Base-by-base conservation (phyloP, 2,888 invertebrate genomes). In the Cephus runcator region DNA sequence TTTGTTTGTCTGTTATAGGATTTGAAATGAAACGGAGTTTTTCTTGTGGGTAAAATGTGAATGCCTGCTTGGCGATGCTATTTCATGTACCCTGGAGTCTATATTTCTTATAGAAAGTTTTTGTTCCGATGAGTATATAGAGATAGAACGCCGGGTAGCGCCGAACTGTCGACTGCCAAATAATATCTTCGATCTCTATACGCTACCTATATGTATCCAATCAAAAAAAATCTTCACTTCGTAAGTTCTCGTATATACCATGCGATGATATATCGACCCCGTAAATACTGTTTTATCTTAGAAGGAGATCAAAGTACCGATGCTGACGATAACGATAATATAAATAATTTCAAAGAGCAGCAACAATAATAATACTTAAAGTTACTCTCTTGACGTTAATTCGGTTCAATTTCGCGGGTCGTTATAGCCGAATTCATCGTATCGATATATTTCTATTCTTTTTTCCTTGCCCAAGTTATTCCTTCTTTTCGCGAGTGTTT, bases 1-100 rank as follows among this genome's bases (percentile, higher is more conserved):
- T 90, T 90, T 88, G 87, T 88, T 88, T 88, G 87, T 89, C 87
- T 90, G 90, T 91, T 91, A 90, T 89, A 90, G 88, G 86, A 88
- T 88, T 90, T 87, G 85, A 87, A 87, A 87, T 83, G 85, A 85
- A 87, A 85, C 85, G 84, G 82, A 87, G 86, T 87, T 90, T 90
- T 85, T 88, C 89, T 91, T 91, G 88, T 87, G 87, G 85, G 85
- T 87, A 88, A 90, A 86, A 89, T 85, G 87, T 87, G 87, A 89
- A 88, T 89, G 88, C 86, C 88, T 90, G 90, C 89, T 90, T 87
- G 87, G 87, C 89, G 88, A 90, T 90, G 87, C 90, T 90, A 88
- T 90, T 90, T 90, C 86, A 86, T 89, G 89, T 87, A 85, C 84
- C 79, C 79, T 79, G 83, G 80, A 81, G 80, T 83, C 81, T 82